These are phyloP conservation scores for Tetraodon nigroviridis DNA, from an alignment of 2,113 vertebrate species.

Conservation along the genomic window DNA sequence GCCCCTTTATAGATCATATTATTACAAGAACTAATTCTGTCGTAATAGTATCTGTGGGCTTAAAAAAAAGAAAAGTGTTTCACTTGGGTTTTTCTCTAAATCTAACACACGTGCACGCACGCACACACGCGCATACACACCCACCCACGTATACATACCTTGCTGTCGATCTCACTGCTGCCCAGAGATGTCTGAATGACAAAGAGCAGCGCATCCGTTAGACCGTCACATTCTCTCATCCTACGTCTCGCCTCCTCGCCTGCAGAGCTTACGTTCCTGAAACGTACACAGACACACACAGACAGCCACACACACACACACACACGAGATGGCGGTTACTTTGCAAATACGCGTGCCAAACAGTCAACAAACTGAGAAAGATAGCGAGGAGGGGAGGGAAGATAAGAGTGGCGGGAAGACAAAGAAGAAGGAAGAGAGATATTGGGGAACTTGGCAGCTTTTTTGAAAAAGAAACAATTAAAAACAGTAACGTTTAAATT, in stretches of 20 bases:
- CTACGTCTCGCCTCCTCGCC: conserved; percentile 95
- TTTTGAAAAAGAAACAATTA: conserved; percentile 46
- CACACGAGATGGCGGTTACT: not conserved
- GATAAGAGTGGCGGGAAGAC: conserved; percentile 37
- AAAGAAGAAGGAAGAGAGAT: conserved; percentile 17
- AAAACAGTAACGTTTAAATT: conserved; percentile 53
- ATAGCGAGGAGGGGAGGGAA: conserved; percentile 15
- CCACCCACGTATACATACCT: conserved; percentile 77
- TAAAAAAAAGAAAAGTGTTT: too few species aligned
- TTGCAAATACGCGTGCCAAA: conserved; percentile 21
- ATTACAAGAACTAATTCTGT: too few species aligned
- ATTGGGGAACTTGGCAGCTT: conserved; percentile 40
- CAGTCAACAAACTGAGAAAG: conserved; percentile 13
- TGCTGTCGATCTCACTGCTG: conserved; percentile 98
- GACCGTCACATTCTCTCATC: conserved; percentile 97
- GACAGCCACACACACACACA: not conserved
- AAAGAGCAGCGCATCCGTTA: conserved; percentile 94
- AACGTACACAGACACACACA: conserved; percentile 51
- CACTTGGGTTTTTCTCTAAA: too few species aligned
- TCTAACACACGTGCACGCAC: not conserved
- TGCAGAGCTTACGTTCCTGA: conserved; percentile 96
- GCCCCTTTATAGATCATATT: too few species aligned
- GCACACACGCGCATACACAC: not conserved
- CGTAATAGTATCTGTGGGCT: too few species aligned
- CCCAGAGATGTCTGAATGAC: conserved; percentile 97